Base-by-base conservation (phyloP, 2,797 vertebrate genomes). In the Enoplosus armatus region DNA sequence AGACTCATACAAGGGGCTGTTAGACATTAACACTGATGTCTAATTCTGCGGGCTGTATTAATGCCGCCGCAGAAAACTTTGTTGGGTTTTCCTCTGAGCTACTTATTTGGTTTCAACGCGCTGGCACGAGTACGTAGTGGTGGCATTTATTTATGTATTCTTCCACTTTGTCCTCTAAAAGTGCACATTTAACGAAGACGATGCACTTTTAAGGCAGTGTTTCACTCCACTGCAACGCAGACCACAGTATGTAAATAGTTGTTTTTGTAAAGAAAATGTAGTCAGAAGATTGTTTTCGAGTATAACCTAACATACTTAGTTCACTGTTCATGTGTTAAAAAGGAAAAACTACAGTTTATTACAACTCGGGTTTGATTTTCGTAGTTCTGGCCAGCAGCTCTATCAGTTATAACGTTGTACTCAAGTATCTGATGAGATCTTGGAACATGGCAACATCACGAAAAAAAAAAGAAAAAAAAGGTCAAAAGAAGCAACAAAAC, bases 141-240 rank as follows among this genome's bases (percentile, higher is more conserved):
- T 5, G 29, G 27, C 2, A 33, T 62, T 18, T n/a, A 5, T 22
- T 35, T n/a, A 45, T 8, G 41, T 26, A n/a, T 27, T 24, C 45
- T 45, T 5, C 61, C 6, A 26, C 24, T 27, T 15, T 5, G 26
- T 43, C 27, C 31, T 11, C 22, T 43, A 3, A 35, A 43, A 39
- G 8, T 9, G 4, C 4, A 51, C 2, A 61, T 50, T 43, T 33
- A 41, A 55, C 54, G 26, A 68, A 51, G n/a, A 54, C 0, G 11
- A 29, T 22, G n/a, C 47, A 61, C 39, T 58, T 63, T 50, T 41
- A 51, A 77, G 74, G 74, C 55, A 62, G 59, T 6, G 50, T 74
- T 69, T 63, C 31, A 39, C 47, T 61, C 53, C 48, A 4, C 4
- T 31, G 26, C 27, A 22, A n/a, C 2, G 20, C 15, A 20, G 12